These are phyloP conservation scores for Apoderus coryli DNA, from an alignment of 2,888 invertebrate species.

Conservation along the genomic window DNA sequence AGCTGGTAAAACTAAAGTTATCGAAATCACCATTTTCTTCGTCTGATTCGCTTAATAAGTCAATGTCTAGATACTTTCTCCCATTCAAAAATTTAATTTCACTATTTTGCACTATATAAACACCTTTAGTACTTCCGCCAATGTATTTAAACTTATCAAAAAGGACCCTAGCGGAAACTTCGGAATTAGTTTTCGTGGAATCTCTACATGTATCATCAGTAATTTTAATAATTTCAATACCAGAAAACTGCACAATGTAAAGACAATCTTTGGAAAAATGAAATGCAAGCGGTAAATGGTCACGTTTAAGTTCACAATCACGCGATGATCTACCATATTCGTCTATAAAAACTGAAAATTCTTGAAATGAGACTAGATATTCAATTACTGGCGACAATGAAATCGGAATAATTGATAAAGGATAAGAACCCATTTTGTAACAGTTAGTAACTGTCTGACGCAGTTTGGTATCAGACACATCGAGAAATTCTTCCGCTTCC, in stretches of 20 bases:
- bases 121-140: slow-evolving; percentile 32
- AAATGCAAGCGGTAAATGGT: slow-evolving; percentile 60
- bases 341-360: slow-evolving; percentile 79
- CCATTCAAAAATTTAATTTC: slow-evolving; percentile 25
- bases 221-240: slow-evolving; percentile 36
- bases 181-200: slow-evolving; percentile 19
- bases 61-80: slow-evolving; percentile 19
- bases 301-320: slow-evolving; percentile 67
- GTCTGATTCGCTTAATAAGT: slow-evolving; percentile 20
- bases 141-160: slow-evolving; percentile 28
- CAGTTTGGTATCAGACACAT: slow-evolving; percentile 51
- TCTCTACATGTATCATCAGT: slow-evolving; percentile 21
- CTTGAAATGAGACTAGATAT: slow-evolving; percentile 72
- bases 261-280: slow-evolving; percentile 62
- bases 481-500: slow-evolving; percentile 55
- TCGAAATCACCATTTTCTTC: slow-evolving; percentile 22
- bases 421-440: slow-evolving; percentile 49
- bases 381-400: slow-evolving; percentile 45
- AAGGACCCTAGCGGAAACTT: slow-evolving; percentile 15
- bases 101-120: slow-evolving; percentile 31
- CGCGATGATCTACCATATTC: slow-evolving; percentile 65
- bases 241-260: slow-evolving; percentile 56
- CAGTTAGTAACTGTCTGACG: slow-evolving; percentile 47
- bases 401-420: slow-evolving; percentile 54
- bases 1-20: slow-evolving; percentile 41